Evolutionary conservation across 2,113 vertebrate genomes (phyloP), one percentile per base, ranked within the genome.

Genomic region (Gavialis gangeticus): DNA sequence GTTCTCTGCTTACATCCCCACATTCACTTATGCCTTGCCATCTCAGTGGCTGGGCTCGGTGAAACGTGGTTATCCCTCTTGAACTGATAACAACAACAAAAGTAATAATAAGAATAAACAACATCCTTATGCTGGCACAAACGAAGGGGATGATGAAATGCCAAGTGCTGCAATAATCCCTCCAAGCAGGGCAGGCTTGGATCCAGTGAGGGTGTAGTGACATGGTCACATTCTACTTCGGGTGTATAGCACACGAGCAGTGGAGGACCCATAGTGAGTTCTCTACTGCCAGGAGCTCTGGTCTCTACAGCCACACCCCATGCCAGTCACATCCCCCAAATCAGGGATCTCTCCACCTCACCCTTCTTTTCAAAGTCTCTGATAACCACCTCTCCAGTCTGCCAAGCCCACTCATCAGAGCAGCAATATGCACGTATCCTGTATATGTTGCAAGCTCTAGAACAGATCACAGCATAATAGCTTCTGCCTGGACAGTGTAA

Each of bases 1-100:
- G 64, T 69, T 94, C 77, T 89, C 82, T 90, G 82, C 93, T 93
- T 95, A 91, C 78, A 69, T 69, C 30, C 67, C 34, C n/a, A 34
- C 19, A 5, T 19, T 69, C 67, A 34, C 18, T 30, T 34, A 69
- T 69, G 19, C 30, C 19, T 30, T 69, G 67, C 19, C 30, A 69
- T 19, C 67, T 12, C 30, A 46, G 46, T 37, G 5, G 21, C 30
- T 17, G 30, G 10, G n/a, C 9, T 21, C 13, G 17, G 17, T 37
- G 67, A 30, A 69, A 69, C 19, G 30, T 30, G 34, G 30, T 21
- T 34, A 11, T 34, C 67, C 13, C 30, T 30, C 67, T 69, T 69
- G 15, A 6, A 69, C 5, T 21, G 30, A 34, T 21, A 19, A 64
- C 16, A 28, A 69, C 34, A 30, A 69, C 46, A 46, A 46, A 46